Conservation (phyloP, 2,797 vertebrate genomes). For the Artibeus jamaicensis region DNA sequence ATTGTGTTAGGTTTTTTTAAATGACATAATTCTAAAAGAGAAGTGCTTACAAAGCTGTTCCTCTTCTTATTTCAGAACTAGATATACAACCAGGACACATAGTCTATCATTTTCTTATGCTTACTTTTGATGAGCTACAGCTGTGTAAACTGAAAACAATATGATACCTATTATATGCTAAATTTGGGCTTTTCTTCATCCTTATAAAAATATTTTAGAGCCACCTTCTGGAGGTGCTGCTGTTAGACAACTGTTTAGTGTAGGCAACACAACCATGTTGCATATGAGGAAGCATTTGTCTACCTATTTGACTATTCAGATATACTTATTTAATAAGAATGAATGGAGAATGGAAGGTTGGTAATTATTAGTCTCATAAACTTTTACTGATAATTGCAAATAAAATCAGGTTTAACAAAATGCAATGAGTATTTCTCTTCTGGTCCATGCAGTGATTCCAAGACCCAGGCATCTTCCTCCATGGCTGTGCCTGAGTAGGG, state of each 20-base stretch:
- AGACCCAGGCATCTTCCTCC: not conserved
- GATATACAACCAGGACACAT: not conserved
- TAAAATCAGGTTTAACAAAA: not conserved
- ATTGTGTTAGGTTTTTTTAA: not conserved
- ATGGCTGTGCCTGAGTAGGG: fast-evolving
- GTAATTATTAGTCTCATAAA: not conserved
- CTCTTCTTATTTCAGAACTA: not conserved
- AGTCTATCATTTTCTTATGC: not conserved
- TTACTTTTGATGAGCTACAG: not conserved
- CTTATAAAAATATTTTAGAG: not conserved
- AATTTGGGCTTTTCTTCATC: not conserved
- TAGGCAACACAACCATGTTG: not conserved
- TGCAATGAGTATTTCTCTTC: not conserved
- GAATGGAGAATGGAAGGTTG: not conserved
- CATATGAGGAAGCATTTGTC: not conserved
- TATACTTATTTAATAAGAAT: not conserved
- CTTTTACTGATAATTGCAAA: not conserved
- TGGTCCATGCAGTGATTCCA: not conserved
- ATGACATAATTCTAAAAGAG: not conserved
- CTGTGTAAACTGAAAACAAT: not conserved
- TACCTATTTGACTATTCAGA: not conserved
- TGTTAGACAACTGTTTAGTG: not conserved
- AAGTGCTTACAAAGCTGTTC: not conserved
- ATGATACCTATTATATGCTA: not conserved
- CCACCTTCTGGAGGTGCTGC: not conserved